Conservation (phyloP, 2,113 vertebrate genomes). For the Cephalopterus ornatus region DNA sequence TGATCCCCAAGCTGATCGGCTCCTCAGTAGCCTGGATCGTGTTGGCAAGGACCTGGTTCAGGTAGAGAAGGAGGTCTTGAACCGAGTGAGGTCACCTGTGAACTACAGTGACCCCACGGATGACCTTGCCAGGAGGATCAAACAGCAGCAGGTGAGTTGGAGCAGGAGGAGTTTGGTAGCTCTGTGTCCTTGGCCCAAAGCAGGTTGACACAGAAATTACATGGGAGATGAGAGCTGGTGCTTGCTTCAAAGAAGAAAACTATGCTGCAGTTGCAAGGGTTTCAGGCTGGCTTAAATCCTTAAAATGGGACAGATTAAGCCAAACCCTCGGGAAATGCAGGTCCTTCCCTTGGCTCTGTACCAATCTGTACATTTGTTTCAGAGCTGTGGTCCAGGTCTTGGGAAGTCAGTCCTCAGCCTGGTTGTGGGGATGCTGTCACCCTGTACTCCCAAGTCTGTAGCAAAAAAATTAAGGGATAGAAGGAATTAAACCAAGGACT, state of each 20-base stretch:
- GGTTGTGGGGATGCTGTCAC: neutral
- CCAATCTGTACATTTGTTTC: neutral
- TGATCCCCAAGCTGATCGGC: conserved; percentile 71
- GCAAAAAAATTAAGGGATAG: neutral
- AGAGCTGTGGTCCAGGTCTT: neutral
- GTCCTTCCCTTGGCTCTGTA: neutral
- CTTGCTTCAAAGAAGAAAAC: neutral
- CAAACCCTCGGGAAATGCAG: neutral
- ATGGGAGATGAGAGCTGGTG: neutral
- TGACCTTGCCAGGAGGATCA: conserved; percentile 81
- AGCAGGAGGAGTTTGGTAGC: neutral
- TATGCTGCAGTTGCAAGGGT: neutral
- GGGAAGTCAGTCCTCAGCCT: neutral
- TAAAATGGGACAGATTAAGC: neutral
- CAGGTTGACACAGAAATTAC: neutral
- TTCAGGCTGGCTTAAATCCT: neutral
- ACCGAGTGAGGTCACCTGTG: conserved; percentile 78
- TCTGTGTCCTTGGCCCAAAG: neutral
- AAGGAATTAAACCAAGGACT: neutral
- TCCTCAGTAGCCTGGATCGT: conserved; percentile 75
- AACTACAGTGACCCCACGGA: conserved; percentile 72
- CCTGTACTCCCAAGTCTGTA: neutral
- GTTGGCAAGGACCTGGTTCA: conserved; percentile 76
- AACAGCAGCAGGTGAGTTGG: conserved; percentile 79
- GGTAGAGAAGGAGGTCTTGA: conserved; percentile 76